phyloP scores from a whole-genome alignment of 2,888 invertebrate species.

The Caenorhabditis sinica region DNA sequence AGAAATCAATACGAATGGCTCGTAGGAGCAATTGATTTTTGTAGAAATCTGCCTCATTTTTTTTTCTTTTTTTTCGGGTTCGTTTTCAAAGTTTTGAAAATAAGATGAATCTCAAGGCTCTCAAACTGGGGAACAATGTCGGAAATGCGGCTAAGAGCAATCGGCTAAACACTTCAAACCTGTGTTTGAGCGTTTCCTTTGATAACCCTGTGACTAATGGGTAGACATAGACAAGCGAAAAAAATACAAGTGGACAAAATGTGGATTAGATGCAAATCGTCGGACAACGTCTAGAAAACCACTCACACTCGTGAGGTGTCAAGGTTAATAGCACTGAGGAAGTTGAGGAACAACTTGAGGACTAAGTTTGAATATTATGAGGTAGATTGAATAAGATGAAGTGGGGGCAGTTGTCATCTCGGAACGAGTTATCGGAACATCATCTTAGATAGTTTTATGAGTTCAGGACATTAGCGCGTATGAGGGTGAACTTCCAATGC shows the following conservation, averaged over 20 bases:
- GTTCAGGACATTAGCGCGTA: too few relatives aligned
- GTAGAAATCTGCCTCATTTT: not conserved
- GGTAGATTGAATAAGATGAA: constrained; percentile 11
- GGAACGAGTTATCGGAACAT: not conserved
- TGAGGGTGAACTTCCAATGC: too few relatives aligned
- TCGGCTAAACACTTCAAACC: constrained; percentile 54
- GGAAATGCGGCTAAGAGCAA: constrained; percentile 58
- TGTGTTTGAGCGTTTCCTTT: constrained; percentile 32
- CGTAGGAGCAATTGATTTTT: constrained; percentile 51
- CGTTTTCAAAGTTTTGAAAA: constrained; percentile 19
- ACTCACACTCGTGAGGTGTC: constrained; percentile 43
- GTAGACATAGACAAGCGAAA: not conserved
- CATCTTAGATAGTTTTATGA: not conserved
- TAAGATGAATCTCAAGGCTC: constrained; percentile 16
- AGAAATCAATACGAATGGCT: constrained; percentile 70
- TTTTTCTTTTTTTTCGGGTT: constrained; percentile 2
- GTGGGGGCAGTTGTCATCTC: not conserved
- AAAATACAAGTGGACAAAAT: constrained; percentile 6
- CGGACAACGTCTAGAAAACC: constrained; percentile 28
- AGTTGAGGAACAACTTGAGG: constrained; percentile 31
- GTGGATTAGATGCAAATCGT: not conserved
- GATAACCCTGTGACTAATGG: constrained; percentile 15
- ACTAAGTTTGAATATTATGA: constrained; percentile 49
- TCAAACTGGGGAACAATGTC: constrained; percentile 55
- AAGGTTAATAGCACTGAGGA: constrained; percentile 58